These are phyloP conservation scores for Buceros bicornis DNA, from an alignment of 2,797 vertebrate genomes.

Conservation along the genomic window DNA sequence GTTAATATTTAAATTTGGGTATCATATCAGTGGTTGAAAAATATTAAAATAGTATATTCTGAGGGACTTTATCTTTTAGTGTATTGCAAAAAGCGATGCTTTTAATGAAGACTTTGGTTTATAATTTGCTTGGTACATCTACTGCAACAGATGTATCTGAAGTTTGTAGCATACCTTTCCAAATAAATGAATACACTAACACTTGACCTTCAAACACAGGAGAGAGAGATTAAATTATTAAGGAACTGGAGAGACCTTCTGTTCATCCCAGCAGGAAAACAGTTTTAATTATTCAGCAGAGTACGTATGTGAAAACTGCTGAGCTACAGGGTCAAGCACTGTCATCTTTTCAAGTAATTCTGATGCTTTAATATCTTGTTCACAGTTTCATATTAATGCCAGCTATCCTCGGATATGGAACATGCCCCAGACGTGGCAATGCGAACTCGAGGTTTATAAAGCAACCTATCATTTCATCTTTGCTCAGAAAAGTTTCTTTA, in stretches of 20 bases:
- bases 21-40: background rate
- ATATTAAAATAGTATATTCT: rapidly evolving
- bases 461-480: slow-evolving; percentile 99
- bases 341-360: slow-evolving; percentile 18
- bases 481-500: slow-evolving; percentile 98
- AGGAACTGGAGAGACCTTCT: slow-evolving; percentile 54
- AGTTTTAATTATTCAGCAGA: slow-evolving; percentile 69
- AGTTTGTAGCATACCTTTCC: background rate
- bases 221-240: slow-evolving; percentile 60
- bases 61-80: background rate
- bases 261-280: slow-evolving; percentile 58
- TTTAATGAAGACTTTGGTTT: background rate
- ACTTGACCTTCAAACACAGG: slow-evolving; percentile 46
- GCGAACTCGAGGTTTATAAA: slow-evolving; percentile 98
- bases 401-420: slow-evolving; percentile 96
- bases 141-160: background rate
- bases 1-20: background rate
- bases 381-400: slow-evolving; percentile 95
- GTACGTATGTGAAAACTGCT: slow-evolving; percentile 48
- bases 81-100: background rate
- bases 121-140: background rate
- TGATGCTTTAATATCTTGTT: slow-evolving; percentile 52
- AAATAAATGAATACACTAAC: slow-evolving; percentile 32
- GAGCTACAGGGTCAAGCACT: background rate
- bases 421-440: slow-evolving; percentile 98